Base-by-base conservation (phyloP, 2,888 invertebrate genomes). In the Microctonus aethiopoides region DNA sequence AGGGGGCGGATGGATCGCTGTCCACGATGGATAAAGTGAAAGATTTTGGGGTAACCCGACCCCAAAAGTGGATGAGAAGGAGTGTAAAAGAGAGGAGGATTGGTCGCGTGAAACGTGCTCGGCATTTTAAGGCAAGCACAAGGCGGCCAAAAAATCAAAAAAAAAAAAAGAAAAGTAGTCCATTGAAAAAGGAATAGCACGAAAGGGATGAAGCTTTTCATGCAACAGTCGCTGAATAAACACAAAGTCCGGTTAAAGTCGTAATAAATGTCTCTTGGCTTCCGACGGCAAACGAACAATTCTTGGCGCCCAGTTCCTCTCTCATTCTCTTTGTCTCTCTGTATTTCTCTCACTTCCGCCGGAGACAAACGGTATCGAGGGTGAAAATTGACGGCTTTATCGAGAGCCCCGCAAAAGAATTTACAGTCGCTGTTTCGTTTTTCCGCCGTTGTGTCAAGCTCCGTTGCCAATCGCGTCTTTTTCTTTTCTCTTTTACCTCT, bases 161-260 rank as follows among this genome's bases (percentile, higher is more conserved):
- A 46, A 68, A 36, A 46, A 65, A 63, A 46, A 67, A 70, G 54
- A n/a, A 63, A 61, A 61, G 51, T 20, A 57, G 65, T 60, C 16
- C 24, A 36, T 54, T 54, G 62, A 66, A 72, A 41, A 60, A 68
- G 34, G 67, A 68, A 57, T 52, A 54, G 65, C 51, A 56, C 64
- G 66, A 41, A 59, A 63, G 66, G 63, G 67, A 60, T 64, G 65
- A 60, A 60, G 61, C 57, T 62, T 29, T 64, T 67, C 65, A 77
- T 82, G 84, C 83, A 84, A 84, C 84, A 84, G 83, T 83, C 83
- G 83, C 83, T 84, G 83, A 86, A 85, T 86, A 86, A 86, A 86
- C 84, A 85, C 83, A 85, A 85, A 85, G 85, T 84, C 85, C 85
- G 77, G 84, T 83, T 82, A 81, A 83, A 83, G 84, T 83, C 84